Evolutionary conservation across 2,797 vertebrate species (phyloP), one percentile per base, ranked within the genome.

Genomic region (Ceyx erithaca): DNA sequence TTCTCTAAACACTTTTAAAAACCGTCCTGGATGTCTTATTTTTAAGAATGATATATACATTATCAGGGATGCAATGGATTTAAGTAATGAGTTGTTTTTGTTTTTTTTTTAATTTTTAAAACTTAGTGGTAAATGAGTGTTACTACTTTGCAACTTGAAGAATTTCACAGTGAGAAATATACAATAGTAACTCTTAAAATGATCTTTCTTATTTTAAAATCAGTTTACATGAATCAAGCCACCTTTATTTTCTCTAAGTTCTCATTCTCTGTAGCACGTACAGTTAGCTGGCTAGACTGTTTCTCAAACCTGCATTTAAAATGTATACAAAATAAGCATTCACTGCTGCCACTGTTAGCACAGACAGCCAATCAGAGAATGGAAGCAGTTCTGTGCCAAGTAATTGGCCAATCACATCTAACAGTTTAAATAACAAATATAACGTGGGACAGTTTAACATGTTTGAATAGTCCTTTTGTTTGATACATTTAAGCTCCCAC

Each of bases 401-500:
- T 57, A 87, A 59, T 75, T 84, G 80, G 70, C 82, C 59, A 84
- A 70, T 77, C 63, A n/a, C 63, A 77, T 76, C n/a, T 30, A 81
- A n/a, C 28, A 57, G 33, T 55, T 90, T 72, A 67, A 92, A 85
- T 35, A 48, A 8, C 41, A 89, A 81, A 89, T 84, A 48, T 25
- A 80, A 70, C 2, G 2, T 41, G 55, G 35, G 62, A 48, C 48
- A 78, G 80, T 87, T 83, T 89, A 70, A 87, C 33, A 30, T 31
- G 40, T 80, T 76, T 93, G 67, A 95, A 85, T 91, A 81, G 82
- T 79, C 62, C 77, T 92, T 87, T 94, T 96, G 87, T 89, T 89
- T 51, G 14, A 12, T 59, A 6, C 8, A 8, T 6, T 80, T 75
- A 14, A 63, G 35, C 46, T 92, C n/a, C 63, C 52, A 79, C 41